A percentile compares a stretch with the other conserved stretches of the same genome.
These are phyloP conservation scores for Danio choprae DNA, from an alignment of 2,797 vertebrate genomes.

Conservation along the genomic window DNA sequence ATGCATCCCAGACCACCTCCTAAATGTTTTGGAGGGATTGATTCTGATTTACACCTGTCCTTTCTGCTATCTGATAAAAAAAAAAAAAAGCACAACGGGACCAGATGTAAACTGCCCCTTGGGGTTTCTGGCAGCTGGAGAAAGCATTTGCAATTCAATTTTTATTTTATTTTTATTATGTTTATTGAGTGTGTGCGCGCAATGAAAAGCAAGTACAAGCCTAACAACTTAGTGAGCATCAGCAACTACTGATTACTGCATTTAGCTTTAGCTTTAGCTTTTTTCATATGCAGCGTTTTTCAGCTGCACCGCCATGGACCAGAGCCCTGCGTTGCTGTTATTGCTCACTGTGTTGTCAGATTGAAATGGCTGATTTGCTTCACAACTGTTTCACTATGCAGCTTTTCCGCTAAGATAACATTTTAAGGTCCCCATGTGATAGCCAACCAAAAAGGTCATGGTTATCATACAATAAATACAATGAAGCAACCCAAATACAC, in stretches of 20 bases:
- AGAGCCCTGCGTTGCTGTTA: background rate
- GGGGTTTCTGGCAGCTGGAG: background rate
- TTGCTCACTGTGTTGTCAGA: constrained; percentile 26
- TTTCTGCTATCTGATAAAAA: no score
- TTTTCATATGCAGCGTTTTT: constrained; percentile 12
- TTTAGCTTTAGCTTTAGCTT: constrained; percentile 17
- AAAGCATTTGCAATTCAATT: background rate
- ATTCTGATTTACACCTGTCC: no score
- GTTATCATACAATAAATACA: constrained; percentile 31
- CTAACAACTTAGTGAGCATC: constrained; percentile 15
- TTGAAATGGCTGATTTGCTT: constrained; percentile 37
- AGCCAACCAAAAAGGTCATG: constrained; percentile 30
- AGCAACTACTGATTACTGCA: constrained; percentile 26
- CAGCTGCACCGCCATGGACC: background rate
- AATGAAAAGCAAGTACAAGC: constrained; percentile 20
- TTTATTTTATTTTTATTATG: background rate
- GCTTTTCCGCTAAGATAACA: constrained; percentile 37
- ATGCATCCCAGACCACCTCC: no score
- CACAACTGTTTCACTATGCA: constrained; percentile 8
- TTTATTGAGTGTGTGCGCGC: background rate
- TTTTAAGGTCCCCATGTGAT: constrained; percentile 35
- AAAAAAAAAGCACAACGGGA: no score
- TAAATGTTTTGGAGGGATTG: no score
- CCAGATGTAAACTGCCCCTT: background rate
- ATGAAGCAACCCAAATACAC: background rate